Evolutionary conservation across 2,113 vertebrate genomes (phyloP).

Genomic region (Xiphophorus hellerii): DNA sequence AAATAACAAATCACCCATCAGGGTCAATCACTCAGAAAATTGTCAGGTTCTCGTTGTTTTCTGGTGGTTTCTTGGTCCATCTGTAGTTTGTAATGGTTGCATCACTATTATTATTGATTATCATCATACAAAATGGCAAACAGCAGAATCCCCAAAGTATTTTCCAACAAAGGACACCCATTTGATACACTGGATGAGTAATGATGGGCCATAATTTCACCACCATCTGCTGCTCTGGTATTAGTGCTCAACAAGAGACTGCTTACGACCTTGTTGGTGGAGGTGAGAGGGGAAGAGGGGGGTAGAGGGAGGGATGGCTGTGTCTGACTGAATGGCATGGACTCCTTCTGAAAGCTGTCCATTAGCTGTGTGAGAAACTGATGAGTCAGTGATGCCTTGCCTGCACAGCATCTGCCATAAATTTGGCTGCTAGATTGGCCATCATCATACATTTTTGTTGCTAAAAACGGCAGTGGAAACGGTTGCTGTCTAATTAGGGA

Average conservation of each 20-base stretch:
- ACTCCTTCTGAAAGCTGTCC: constrained; percentile 67
- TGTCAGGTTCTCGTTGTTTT: neutral
- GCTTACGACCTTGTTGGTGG: constrained; percentile 59
- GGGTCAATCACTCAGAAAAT: neutral
- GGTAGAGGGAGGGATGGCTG: constrained; percentile 29
- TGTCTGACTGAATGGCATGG: constrained; percentile 55
- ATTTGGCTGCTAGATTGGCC: constrained; percentile 32
- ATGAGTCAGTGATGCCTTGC: constrained; percentile 52
- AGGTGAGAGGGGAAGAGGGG: constrained; percentile 19
- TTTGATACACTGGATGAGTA: constrained; percentile 52
- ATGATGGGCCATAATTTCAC: constrained; percentile 53
- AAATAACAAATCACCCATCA: neutral
- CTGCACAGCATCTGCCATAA: constrained; percentile 33
- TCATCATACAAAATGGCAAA: constrained; percentile 14
- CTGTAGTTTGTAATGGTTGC: neutral
- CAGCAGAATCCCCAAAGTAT: constrained; percentile 2
- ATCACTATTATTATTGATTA: neutral
- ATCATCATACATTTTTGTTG: constrained; percentile 25
- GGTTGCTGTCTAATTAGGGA: constrained; percentile 41
- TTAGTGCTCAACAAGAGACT: constrained; percentile 42
- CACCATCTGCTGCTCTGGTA: constrained; percentile 65
- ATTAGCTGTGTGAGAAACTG: constrained; percentile 49
- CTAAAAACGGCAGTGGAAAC: constrained; percentile 31
- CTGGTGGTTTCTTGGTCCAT: neutral
- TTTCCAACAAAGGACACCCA: constrained; percentile 22